Conservation (phyloP, 2,113 vertebrate genomes). For the Psammodynastes pulverulentus region DNA sequence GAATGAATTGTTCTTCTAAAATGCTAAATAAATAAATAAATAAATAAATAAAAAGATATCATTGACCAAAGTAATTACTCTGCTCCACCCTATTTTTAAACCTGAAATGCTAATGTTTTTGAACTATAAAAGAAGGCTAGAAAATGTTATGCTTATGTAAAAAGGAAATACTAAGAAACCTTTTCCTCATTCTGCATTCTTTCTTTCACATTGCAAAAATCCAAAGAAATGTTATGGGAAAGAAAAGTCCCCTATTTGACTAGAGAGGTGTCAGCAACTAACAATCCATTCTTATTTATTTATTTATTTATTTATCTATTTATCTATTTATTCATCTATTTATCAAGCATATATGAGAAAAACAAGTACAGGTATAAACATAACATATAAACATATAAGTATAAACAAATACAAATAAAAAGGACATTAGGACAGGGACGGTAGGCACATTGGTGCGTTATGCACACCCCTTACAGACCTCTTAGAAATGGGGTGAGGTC, state of each 20-base stretch:
- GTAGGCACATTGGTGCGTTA: too few species aligned
- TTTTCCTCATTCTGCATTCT: not conserved
- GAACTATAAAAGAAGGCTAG: not conserved
- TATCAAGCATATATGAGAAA: too few species aligned
- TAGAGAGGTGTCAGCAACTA: not conserved
- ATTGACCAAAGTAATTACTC: not conserved
- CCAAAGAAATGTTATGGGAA: not conserved
- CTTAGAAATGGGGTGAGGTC: too few species aligned
- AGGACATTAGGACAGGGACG: too few species aligned
- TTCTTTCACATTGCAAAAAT: not conserved
- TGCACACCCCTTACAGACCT: too few species aligned
- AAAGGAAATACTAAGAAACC: not conserved
- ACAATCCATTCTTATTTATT: too few species aligned
- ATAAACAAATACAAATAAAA: too few species aligned
- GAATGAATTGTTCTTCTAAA: not conserved
- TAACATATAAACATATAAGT: too few species aligned
- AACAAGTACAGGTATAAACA: too few species aligned
- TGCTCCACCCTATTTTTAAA: not conserved
- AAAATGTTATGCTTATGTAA: not conserved
- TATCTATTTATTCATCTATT: too few species aligned
- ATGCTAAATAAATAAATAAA: not conserved
- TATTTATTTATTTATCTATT: too few species aligned
- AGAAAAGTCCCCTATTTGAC: not conserved
- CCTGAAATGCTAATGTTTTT: not conserved
- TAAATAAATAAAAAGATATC: not conserved